Percentiles rank a stretch among this genome's conserved stretches.
Conservation (phyloP, 2,113 vertebrate species). For the Thunnus thynnus region DNA sequence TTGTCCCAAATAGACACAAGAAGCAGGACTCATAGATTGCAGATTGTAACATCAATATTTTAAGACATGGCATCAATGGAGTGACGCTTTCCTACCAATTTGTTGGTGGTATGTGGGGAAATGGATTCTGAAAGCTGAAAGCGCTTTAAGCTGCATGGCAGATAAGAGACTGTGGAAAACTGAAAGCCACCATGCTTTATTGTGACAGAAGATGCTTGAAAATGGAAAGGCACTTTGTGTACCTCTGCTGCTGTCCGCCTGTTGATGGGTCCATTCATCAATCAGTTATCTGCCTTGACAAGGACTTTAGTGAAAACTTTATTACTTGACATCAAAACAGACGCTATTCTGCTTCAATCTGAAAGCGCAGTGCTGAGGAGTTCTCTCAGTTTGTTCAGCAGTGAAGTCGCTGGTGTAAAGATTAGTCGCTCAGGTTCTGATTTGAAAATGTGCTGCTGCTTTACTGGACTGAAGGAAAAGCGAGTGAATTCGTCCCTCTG, state of each 20-base stretch:
- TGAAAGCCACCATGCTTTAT: constrained; percentile 1
- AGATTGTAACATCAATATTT: constrained; percentile 29
- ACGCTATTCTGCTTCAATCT: background rate
- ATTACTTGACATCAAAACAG: constrained; percentile 10
- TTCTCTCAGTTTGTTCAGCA: background rate
- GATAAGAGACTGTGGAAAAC: constrained; percentile 6
- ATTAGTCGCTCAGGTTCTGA: background rate
- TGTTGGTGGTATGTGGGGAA: constrained; percentile 20
- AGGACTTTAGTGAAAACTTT: constrained; percentile 20
- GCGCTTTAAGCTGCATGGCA: background rate
- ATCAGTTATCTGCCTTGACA: constrained; percentile 27
- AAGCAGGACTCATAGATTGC: background rate
- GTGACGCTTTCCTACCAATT: background rate
- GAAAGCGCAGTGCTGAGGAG: background rate
- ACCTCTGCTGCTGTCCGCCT: constrained; percentile 34
- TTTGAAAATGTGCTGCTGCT: background rate
- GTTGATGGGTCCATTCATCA: constrained; percentile 48
- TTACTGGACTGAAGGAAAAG: no score
- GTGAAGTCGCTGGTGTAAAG: background rate
- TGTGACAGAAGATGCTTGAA: constrained; percentile 18
- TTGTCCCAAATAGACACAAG: background rate
- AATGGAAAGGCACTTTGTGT: constrained; percentile 44
- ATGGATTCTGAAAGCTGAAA: constrained; percentile 31
- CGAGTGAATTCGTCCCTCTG: no score
- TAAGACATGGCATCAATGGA: background rate